Base-by-base conservation (phyloP, 2,888 invertebrate species). In the Eristalis intricaria region DNA sequence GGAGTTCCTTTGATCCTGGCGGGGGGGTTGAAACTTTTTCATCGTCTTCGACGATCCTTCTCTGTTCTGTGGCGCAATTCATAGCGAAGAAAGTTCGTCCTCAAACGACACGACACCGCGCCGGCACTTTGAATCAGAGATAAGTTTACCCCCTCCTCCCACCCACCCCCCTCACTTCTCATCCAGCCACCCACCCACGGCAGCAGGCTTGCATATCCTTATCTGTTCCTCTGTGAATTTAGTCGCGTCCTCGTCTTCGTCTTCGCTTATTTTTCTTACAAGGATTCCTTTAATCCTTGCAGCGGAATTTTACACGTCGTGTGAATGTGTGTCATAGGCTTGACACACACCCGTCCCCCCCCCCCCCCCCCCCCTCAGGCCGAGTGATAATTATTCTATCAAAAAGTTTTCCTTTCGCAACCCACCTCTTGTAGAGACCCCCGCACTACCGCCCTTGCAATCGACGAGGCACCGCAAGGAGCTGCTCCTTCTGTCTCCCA, bases 331-430 rank as follows among this genome's bases (percentile, higher is more conserved):
- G 64, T 64, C 68, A 77, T 86, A 78, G 82, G 82, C 82, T 73
- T 61, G 69, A 32, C 29, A 50, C n/a, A 8, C 32, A 29, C 1
- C 2, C 11, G 10, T 19, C n/a, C 3, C 19, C 35, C 11, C 7
- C 13, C 65, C 58, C 56, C 7, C 64, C 40, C 35, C 50, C 64
- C 56, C 43, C 22, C 43, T 11, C 32, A 43, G 69, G 74, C 40
- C 66, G 79, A 61, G 83, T 63, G 86, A 86, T 86, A 86, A 86
- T 86, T 86, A 86, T 86, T 86, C 82, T 86, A 86, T 86, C 83
- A 86, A 68, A 86, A 86, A 86, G 70, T 86, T 86, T 81, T 78
- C 63, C 69, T 64, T 81, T 40, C 65, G 65, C 50, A 11, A 35
- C 7, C 7, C 35, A 22, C 32, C 23, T 43, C 64, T 58, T 56